Percentiles rank a stretch among this genome's conserved stretches.
Conservation (phyloP, 2,888 invertebrate genomes). For the Harmothoe impar region DNA sequence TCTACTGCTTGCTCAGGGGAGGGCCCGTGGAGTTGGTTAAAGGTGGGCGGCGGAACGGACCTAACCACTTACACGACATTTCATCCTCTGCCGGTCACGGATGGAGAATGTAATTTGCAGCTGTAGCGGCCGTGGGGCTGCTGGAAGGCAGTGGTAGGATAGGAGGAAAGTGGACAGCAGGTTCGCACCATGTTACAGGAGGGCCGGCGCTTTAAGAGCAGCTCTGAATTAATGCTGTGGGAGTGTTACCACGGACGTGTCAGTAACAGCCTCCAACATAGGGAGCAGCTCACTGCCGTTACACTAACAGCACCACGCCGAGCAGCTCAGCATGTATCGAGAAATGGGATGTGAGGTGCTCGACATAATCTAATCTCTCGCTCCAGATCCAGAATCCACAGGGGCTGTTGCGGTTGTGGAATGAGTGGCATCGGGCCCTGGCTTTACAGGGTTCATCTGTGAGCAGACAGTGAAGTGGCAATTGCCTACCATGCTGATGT, state of each 20-base stretch:
- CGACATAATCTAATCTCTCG: neutral
- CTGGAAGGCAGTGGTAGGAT: neutral
- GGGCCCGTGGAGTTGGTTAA: neutral
- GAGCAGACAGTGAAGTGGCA: neutral
- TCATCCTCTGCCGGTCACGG: neutral
- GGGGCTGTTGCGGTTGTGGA: neutral
- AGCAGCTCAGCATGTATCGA: neutral
- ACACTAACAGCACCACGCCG: no score
- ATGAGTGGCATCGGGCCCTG: neutral
- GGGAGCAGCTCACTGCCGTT: no score
- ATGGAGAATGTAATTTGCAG: neutral
- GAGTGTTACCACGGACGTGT: no score
- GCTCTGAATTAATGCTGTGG: no score
- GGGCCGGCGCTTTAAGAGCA: no score
- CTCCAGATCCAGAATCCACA: neutral
- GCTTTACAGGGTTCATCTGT: neutral
- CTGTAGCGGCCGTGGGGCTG: neutral
- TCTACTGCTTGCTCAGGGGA: neutral
- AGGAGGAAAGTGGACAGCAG: neutral
- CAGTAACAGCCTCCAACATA: no score
- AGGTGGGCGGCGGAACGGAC: neutral
- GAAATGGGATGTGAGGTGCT: neutral
- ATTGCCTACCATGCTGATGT: neutral
- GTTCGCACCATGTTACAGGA: no score
- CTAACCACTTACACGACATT: constrained; percentile 18